Conservation (phyloP, 1,140 invertebrate species). For the Megalonaias nervosa region DNA sequence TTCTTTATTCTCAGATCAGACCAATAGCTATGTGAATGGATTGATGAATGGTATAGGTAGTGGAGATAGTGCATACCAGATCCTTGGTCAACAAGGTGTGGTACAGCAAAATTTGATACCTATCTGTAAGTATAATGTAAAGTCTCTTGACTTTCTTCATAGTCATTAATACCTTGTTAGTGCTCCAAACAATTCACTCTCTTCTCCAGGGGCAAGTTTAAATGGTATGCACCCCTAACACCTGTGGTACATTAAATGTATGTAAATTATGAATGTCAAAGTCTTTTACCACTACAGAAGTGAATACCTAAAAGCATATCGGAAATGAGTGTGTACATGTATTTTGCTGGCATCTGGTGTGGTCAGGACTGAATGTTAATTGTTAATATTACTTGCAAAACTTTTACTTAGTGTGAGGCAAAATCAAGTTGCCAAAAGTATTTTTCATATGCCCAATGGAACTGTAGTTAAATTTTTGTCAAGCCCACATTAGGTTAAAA, state of each 20-base stretch:
- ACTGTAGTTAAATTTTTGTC: too few relatives aligned
- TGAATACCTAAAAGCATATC: background rate
- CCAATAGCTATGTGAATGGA: slow-evolving; percentile 54
- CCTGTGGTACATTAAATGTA: background rate
- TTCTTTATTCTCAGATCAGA: background rate
- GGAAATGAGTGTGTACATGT: too few relatives aligned
- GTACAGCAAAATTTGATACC: slow-evolving; percentile 67
- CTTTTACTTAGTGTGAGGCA: too few relatives aligned
- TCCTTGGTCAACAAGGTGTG: slow-evolving; percentile 56
- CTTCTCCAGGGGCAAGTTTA: background rate
- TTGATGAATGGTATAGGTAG: slow-evolving; percentile 42
- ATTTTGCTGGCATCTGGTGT: too few relatives aligned
- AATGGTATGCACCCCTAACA: background rate
- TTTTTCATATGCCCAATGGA: too few relatives aligned
- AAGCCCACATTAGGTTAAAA: too few relatives aligned
- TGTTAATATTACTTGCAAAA: too few relatives aligned
- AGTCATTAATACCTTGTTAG: background rate
- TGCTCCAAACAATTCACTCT: background rate
- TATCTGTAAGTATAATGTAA: slow-evolving; percentile 57
- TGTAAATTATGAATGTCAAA: background rate
- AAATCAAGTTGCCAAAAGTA: too few relatives aligned
- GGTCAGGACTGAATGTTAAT: too few relatives aligned
- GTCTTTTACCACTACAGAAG: background rate
- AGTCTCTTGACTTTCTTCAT: background rate
- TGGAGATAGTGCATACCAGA: slow-evolving; percentile 41